Percentiles rank a stretch among this genome's conserved stretches.
phyloP scores from a whole-genome alignment of 2,888 invertebrate genomes.

The Zygogramma bicolorata region DNA sequence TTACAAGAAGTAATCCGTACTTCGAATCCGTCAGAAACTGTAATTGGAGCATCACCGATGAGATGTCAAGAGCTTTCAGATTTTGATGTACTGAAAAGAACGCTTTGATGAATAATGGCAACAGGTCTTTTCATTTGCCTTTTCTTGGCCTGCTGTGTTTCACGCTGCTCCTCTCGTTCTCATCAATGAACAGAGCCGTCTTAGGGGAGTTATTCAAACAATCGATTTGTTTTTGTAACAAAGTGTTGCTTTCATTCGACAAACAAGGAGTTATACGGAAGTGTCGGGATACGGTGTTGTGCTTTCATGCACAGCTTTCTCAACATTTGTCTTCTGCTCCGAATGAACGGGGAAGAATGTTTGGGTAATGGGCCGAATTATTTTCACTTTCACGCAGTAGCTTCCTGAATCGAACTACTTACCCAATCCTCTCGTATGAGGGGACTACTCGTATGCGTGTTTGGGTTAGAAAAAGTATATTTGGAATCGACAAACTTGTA shows the following conservation, averaged over 20 bases:
- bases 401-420: neutral
- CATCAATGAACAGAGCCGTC: slow-evolving; percentile 16
- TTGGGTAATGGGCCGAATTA: slow-evolving; percentile 2
- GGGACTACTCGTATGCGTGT: neutral
- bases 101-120: slow-evolving; percentile 14
- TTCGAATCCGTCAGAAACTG: neutral
- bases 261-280: neutral
- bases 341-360: neutral
- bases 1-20: slow-evolving; percentile 10
- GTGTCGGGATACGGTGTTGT: neutral
- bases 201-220: slow-evolving; percentile 4
- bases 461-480: neutral
- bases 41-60: slow-evolving; percentile 28
- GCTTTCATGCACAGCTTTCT: slow-evolving; percentile 9
- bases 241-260: slow-evolving; percentile 10
- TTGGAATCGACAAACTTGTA: neutral
- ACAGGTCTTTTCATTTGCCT: slow-evolving; percentile 26
- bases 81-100: slow-evolving; percentile 20
- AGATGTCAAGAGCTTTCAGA: neutral
- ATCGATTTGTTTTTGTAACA: slow-evolving; percentile 12
- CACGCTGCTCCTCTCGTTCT: neutral
- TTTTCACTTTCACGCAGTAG: neutral
- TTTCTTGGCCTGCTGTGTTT: slow-evolving; percentile 13
- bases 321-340: neutral
- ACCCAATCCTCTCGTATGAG: neutral